Base-by-base conservation (phyloP, 2,113 vertebrate species). In the Chrysemys picta region DNA sequence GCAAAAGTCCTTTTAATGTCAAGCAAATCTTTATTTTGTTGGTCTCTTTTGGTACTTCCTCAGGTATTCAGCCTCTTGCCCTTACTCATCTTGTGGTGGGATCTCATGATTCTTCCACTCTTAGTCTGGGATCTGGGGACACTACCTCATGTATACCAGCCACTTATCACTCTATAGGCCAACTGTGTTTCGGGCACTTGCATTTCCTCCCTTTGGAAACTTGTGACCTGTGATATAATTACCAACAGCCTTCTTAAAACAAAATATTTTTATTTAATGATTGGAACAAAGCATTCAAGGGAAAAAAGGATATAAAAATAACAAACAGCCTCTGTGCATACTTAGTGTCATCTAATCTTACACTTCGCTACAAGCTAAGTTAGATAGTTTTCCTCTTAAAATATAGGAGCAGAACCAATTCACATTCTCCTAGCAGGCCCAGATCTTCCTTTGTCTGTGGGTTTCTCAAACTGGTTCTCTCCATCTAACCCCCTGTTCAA, bases 331-430 rank as follows among this genome's bases (percentile, higher is more conserved):
- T 2, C 1, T 52, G n/a, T 53, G 45, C 31, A 52, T 45, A 14
- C 50, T 84, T 89, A 56, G n/a, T 83, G 42, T 84, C 56, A 95
- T 94, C 52, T 49, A 69, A 42, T 69, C 35, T 87, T 53, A 86
- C 3, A 22, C 25, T 45, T 91, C 82, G 16, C 62, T 85, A 62
- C 35, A 88, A 94, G 81, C 22, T 96, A 54, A 91, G 82, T 84
- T 75, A 91, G 85, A 35, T 38, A 95, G 90, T 79, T 96, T 95
- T 90, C 75, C 75, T 93, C 65, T 92, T 95, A 65, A 65, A 88
- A 75, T 94, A 35, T 80, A 90, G 38, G n/a, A 24, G 72, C 69
- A 92, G 79, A 89, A 93, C 84, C 57, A 91, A 85, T 88, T 85
- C 90, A 38, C 88, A 80, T 62, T 94, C 94, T 82, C 62, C 79